Evolutionary conservation across 2,113 vertebrate genomes (phyloP).

Genomic region (Triplophysa rosa): DNA sequence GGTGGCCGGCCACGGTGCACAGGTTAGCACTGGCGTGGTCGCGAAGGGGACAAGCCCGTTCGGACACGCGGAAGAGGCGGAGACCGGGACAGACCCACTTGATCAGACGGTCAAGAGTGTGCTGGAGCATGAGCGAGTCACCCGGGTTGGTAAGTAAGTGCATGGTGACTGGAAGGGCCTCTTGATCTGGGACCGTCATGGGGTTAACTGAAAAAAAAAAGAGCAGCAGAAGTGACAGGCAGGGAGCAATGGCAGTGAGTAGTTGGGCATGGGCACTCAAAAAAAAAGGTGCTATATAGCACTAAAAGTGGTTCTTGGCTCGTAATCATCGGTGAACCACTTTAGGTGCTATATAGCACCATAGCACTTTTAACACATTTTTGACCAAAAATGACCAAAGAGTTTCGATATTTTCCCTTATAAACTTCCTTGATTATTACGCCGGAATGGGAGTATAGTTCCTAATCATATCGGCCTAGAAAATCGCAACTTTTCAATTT

Average conservation of each 20-base stretch:
- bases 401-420: too few relatives aligned
- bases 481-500: too few relatives aligned
- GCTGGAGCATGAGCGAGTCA: constrained; percentile 80
- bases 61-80: constrained; percentile 86
- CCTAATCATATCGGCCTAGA: too few relatives aligned
- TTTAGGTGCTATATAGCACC: too few relatives aligned
- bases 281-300: too few relatives aligned
- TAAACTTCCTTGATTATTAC: too few relatives aligned
- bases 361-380: too few relatives aligned
- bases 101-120: constrained; percentile 82
- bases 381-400: too few relatives aligned
- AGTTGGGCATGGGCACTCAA: too few relatives aligned
- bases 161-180: constrained; percentile 76
- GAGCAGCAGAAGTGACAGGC: neutral
- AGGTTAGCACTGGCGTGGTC: constrained; percentile 52
- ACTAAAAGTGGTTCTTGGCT: too few relatives aligned
- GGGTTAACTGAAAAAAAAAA: constrained; percentile 50
- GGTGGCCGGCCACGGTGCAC: constrained; percentile 72
- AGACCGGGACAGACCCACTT: constrained; percentile 79
- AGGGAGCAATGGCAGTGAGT: neutral
- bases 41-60: constrained; percentile 73
- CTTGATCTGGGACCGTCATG: constrained; percentile 64
- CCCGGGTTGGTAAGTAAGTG: constrained; percentile 85
- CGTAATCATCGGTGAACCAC: too few relatives aligned
- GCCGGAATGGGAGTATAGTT: too few relatives aligned